Evolutionary conservation across 2,888 invertebrate genomes (phyloP), one percentile per base, ranked within the genome.

Genomic region (Drosophila fungiperda): DNA sequence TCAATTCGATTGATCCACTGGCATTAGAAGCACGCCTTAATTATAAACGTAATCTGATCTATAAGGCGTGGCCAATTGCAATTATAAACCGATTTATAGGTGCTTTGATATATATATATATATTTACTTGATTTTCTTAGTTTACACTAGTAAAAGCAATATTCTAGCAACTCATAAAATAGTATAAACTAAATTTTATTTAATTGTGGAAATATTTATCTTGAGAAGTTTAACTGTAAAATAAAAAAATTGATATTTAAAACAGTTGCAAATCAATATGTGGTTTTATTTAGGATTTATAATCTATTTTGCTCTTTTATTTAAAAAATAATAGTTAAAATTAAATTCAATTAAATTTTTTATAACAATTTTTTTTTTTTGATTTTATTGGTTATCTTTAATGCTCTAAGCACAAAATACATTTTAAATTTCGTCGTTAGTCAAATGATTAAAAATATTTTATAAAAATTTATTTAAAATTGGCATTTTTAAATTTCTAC

Each of bases 41-140:
- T 57, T 67, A 67, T n/a, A 23, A n/a, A 23, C 6, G 40, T 55
- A 33, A 50, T 26, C 40, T n/a, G 50, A 68, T 68, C 57, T 36
- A 23, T 50, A 29, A 29, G 33, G 49, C 33, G 42, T 42, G 36
- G 40, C 53, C 36, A 72, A 72, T 59, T 32, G 54, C 33, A 60
- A 72, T 72, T 72, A 72, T 29, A 72, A 72, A 66, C 17, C 23
- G 59, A 72, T 71, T 71, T 71, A 26, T 35, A 0, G n/a, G 2
- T n/a, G 11, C 0, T 26, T 17, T 1, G 29, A 29, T 29, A 29
- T 29, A 7, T 45, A 1, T 11, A 29, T 29, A 29, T 29, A 7
- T 45, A 1, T 11, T 11, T 35, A 20, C 15, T 12, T 33, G 3
- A 26, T 15, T 62, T 42, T 20, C 6, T 35, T 2, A 7, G 15